phyloP scores from a whole-genome alignment of 2,888 invertebrate species.

The Pammene fasciana region DNA sequence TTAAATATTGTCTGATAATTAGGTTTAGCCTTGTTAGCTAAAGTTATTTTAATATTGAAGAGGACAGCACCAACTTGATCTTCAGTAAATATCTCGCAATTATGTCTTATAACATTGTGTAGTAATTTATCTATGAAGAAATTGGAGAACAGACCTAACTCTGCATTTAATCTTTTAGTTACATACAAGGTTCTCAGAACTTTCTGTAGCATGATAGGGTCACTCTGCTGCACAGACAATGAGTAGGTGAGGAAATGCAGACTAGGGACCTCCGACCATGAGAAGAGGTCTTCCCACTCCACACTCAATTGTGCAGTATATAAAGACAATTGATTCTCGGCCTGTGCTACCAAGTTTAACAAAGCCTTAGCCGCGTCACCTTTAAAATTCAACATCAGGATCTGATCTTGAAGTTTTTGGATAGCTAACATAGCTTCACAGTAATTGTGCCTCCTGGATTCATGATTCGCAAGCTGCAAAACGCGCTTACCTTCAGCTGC shows the following conservation, averaged over 20 bases:
- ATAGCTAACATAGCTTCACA: constrained; percentile 65
- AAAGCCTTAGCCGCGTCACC: constrained; percentile 64
- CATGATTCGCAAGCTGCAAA: constrained; percentile 69
- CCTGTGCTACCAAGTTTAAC: constrained; percentile 61
- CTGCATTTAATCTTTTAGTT: constrained; percentile 71
- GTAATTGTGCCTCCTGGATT: constrained; percentile 69
- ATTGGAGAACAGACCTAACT: constrained; percentile 72
- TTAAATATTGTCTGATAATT: constrained; percentile 74
- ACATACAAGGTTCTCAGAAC: constrained; percentile 70
- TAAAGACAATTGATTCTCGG: constrained; percentile 70
- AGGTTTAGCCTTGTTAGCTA: constrained; percentile 64
- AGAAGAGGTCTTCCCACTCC: constrained; percentile 77
- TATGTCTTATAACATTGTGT: constrained; percentile 71
- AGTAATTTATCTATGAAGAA: constrained; percentile 73
- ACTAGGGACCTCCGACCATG: constrained; percentile 71
- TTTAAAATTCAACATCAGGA: constrained; percentile 63
- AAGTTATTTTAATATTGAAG: constrained; percentile 72
- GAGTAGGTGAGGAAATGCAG: constrained; percentile 67
- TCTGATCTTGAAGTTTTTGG: constrained; percentile 57
- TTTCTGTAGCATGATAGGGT: constrained; percentile 66
- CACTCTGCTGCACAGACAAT: constrained; percentile 72
- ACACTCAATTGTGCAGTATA: constrained; percentile 71
- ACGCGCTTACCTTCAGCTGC: constrained; percentile 64
- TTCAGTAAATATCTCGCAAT: constrained; percentile 75
- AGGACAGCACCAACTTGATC: constrained; percentile 73